phyloP scores from a whole-genome alignment of 2,888 invertebrate genomes.

The Drosophila putrida region DNA sequence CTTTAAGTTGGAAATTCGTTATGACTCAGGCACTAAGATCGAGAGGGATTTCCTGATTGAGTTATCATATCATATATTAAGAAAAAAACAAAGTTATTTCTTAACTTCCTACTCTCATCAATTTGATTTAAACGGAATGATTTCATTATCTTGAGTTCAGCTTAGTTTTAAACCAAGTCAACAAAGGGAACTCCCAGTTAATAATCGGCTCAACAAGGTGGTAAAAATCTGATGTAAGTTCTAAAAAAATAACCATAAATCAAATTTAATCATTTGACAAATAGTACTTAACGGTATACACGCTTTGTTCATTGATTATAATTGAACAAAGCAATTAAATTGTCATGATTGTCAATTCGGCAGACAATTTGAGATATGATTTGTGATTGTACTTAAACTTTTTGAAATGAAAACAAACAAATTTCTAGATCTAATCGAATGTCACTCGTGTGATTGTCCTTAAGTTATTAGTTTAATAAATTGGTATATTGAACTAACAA shows the following conservation, averaged over 20 bases:
- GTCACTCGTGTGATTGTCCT: not conserved
- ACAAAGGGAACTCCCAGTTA: slow-evolving; percentile 4
- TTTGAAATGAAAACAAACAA: slow-evolving; percentile 7
- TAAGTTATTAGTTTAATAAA: not conserved
- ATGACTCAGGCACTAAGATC: too few relatives aligned
- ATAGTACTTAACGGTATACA: slow-evolving; percentile 1
- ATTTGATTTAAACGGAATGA: not conserved
- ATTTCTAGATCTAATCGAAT: slow-evolving; percentile 10
- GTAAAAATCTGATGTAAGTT: not conserved
- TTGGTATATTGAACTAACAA: not conserved
- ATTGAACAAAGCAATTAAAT: slow-evolving; percentile 11
- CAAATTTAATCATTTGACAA: slow-evolving; percentile 1
- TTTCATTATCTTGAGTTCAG: too few relatives aligned
- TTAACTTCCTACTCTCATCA: not conserved
- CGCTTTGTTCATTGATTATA: slow-evolving; percentile 3
- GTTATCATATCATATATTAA: too few relatives aligned
- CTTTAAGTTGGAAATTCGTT: too few relatives aligned
- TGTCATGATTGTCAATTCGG: slow-evolving; percentile 15
- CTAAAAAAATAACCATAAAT: slow-evolving; percentile 6
- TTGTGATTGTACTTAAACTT: slow-evolving; percentile 8
- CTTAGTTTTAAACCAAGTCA: not conserved
- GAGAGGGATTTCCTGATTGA: too few relatives aligned
- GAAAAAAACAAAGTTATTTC: too few relatives aligned
- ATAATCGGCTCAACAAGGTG: not conserved
- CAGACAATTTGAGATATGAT: not conserved